Percentiles rank a stretch among this genome's conserved stretches.
phyloP scores from a whole-genome alignment of 2,797 vertebrate genomes.

The Coreius guichenoti region DNA sequence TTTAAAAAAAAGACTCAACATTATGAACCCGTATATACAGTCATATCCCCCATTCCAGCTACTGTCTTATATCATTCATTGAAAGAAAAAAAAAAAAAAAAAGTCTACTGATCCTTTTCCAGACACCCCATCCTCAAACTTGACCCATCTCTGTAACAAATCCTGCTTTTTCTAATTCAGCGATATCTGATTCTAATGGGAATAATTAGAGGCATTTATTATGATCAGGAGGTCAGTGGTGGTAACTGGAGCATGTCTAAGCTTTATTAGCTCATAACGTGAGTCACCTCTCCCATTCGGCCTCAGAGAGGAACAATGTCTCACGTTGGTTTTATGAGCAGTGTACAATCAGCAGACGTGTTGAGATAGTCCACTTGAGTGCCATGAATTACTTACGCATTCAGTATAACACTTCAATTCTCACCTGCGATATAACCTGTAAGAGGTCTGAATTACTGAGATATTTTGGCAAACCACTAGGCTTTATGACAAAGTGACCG shows the following conservation, averaged over 20 bases:
- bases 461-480: background rate
- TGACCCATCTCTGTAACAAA: conserved; percentile 11
- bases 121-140: background rate
- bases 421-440: background rate
- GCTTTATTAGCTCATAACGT: conserved; percentile 36
- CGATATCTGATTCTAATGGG: conserved; percentile 47
- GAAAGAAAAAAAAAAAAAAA: background rate
- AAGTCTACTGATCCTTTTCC: background rate
- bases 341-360: background rate
- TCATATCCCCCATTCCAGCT: background rate
- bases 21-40: background rate
- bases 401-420: background rate
- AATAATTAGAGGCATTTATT: conserved; percentile 54
- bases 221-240: conserved; percentile 48
- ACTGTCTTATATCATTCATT: background rate
- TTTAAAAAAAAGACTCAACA: background rate
- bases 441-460: conserved; percentile 5
- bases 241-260: conserved; percentile 57
- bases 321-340: background rate
- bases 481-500: background rate
- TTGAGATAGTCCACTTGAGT: background rate
- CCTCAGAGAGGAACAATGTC: background rate
- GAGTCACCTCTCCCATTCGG: background rate
- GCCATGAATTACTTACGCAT: background rate
- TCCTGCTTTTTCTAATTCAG: conserved; percentile 26